Conservation (phyloP, 92 coral and sea anemone species). For the Hydrozoanthus gracilis region DNA sequence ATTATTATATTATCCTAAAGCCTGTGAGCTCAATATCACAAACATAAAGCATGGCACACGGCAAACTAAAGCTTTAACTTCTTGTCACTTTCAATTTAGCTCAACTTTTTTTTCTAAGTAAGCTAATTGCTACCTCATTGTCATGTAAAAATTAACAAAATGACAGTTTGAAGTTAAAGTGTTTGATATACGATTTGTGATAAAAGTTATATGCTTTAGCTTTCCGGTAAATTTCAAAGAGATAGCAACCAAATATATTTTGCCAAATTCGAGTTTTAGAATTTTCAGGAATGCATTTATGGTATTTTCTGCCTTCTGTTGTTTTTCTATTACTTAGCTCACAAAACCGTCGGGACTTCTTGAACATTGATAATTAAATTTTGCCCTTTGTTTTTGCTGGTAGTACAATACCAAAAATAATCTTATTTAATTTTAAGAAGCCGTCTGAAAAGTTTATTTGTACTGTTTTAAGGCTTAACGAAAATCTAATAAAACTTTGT, state of each 20-base stretch:
- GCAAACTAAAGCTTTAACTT: not conserved
- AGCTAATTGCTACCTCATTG: slow-evolving; percentile 16
- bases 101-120: not conserved
- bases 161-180: slow-evolving; percentile 35
- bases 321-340: not conserved
- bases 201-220: not conserved
- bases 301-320: not conserved
- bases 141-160: not conserved
- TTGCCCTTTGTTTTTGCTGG: slow-evolving; percentile 11
- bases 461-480: slow-evolving; percentile 17
- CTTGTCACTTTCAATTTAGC: slow-evolving; percentile 21
- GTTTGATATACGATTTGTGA: slow-evolving; percentile 45
- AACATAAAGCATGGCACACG: not conserved
- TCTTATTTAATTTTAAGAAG: slow-evolving; percentile 12
- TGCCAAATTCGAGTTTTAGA: not conserved
- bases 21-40: not conserved
- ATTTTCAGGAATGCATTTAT: not conserved
- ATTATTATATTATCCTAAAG: not conserved
- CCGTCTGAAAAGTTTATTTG: slow-evolving; percentile 26
- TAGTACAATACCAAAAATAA: slow-evolving; percentile 23
- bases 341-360: slow-evolving; percentile 23
- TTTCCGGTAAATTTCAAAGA: not conserved
- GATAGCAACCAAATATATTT: not conserved
- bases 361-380: slow-evolving; percentile 23
- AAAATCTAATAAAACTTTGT: slow-evolving; percentile 19